Conservation (phyloP, 2,888 invertebrate species). For the Drosophila setosimentum region DNA sequence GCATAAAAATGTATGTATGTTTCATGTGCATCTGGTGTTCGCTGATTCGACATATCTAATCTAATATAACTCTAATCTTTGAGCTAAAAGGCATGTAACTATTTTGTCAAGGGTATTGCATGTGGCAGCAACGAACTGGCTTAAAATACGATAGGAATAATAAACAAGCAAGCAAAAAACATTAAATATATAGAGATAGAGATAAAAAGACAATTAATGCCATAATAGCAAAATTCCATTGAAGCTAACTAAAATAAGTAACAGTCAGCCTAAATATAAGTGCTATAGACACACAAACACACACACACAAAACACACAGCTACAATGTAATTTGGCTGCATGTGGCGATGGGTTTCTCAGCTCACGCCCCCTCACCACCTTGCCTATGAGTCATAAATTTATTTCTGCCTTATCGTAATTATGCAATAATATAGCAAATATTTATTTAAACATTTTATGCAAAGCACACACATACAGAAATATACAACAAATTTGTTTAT, state of each 20-base stretch:
- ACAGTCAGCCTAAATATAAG: slow-evolving; percentile 26
- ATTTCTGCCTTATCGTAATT: slow-evolving; percentile 50
- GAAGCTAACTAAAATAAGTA: slow-evolving; percentile 24
- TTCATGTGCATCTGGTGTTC: background rate
- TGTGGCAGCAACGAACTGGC: slow-evolving; percentile 7
- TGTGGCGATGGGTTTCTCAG: background rate
- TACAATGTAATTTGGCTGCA: slow-evolving; percentile 22
- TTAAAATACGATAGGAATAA: slow-evolving; percentile 2
- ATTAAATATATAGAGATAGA: slow-evolving; percentile 10
- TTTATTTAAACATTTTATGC: slow-evolving; percentile 20
- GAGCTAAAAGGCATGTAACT: background rate
- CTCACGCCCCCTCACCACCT: background rate
- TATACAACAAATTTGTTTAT: slow-evolving; percentile 23
- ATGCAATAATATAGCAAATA: slow-evolving; percentile 30
- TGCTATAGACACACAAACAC: slow-evolving; percentile 10
- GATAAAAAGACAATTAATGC: slow-evolving; percentile 21
- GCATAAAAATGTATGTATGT: background rate
- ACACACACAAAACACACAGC: slow-evolving; percentile 7
- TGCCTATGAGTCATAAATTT: slow-evolving; percentile 41
- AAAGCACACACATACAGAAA: background rate
- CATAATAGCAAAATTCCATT: slow-evolving; percentile 28
- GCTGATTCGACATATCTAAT: background rate
- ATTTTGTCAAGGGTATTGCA: slow-evolving; percentile 32
- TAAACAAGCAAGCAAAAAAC: slow-evolving; percentile 6
- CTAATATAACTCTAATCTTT: background rate